phyloP scores from a whole-genome alignment of 2,113 vertebrate species.

The Gallinago undulata region DNA sequence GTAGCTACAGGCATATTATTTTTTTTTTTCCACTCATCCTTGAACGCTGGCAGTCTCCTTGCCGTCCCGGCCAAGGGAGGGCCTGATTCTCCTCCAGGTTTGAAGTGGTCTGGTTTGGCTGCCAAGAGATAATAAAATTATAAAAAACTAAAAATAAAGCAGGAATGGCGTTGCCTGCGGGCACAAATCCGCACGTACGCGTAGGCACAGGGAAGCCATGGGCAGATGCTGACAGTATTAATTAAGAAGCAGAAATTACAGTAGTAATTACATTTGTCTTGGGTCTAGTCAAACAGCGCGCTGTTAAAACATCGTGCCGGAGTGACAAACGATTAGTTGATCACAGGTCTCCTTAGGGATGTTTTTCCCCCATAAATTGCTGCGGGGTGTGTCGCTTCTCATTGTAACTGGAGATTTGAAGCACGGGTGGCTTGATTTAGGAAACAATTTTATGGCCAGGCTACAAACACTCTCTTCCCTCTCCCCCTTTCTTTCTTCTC shows the following conservation, averaged over 20 bases:
- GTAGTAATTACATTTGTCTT: background rate
- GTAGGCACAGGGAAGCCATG: background rate
- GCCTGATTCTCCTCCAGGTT: background rate
- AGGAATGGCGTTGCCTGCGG: background rate
- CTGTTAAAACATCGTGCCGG: background rate
- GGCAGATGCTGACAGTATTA: background rate
- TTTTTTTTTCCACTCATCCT: background rate
- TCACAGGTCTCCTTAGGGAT: background rate
- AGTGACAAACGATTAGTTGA: background rate
- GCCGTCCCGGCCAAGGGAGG: background rate
- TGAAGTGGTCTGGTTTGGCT: background rate
- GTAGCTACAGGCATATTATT: background rate
- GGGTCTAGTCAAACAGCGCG: background rate
- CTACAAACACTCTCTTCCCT: background rate
- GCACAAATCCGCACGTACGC: background rate
- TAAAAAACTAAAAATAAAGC: background rate
- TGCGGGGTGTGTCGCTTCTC: background rate
- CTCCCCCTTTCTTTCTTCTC: background rate
- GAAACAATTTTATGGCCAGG: background rate
- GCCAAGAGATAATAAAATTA: background rate
- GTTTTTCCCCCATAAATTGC: background rate
- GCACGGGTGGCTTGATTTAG: background rate
- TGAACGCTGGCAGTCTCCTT: background rate
- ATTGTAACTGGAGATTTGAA: background rate
- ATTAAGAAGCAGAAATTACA: background rate